Percentiles rank a stretch among this genome's conserved stretches.
phyloP scores from a whole-genome alignment of 1,140 invertebrate species.

The Bombus soroeensis region DNA sequence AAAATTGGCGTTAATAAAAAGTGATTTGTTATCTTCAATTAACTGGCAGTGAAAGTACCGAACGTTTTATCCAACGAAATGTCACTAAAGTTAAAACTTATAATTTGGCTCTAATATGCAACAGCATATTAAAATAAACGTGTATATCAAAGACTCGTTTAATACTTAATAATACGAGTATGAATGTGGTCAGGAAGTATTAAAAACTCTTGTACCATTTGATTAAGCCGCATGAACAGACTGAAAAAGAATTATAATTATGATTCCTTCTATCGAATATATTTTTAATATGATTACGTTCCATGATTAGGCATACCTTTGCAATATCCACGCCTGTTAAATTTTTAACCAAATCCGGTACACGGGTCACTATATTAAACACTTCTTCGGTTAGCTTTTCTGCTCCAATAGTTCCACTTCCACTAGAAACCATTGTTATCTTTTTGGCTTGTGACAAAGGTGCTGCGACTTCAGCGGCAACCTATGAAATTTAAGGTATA shows the following conservation, averaged over 20 bases:
- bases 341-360: constrained; percentile 94
- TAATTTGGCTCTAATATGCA: constrained; percentile 32
- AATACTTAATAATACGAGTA: constrained; percentile 44
- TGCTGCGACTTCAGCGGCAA: constrained; percentile 97
- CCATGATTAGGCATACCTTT: constrained; percentile 84
- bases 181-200: constrained; percentile 48
- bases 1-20: constrained; percentile 49
- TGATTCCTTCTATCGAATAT: background rate
- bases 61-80: constrained; percentile 47
- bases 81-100: constrained; percentile 44
- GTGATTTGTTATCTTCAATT: constrained; percentile 15
- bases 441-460: constrained; percentile 96
- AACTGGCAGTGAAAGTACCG: constrained; percentile 63
- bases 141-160: constrained; percentile 52
- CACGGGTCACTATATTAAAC: constrained; percentile 94
- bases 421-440: constrained; percentile 96
- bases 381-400: constrained; percentile 97
- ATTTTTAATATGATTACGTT: background rate
- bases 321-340: constrained; percentile 96
- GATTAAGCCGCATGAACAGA: constrained; percentile 80
- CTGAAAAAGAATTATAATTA: constrained; percentile 72
- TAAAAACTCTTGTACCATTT: constrained; percentile 46
- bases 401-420: constrained; percentile 95
- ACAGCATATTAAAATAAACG: constrained; percentile 56
- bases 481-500: constrained; percentile 83